Conservation (phyloP, 2,113 vertebrate species). For the Pachyramphus minor region DNA sequence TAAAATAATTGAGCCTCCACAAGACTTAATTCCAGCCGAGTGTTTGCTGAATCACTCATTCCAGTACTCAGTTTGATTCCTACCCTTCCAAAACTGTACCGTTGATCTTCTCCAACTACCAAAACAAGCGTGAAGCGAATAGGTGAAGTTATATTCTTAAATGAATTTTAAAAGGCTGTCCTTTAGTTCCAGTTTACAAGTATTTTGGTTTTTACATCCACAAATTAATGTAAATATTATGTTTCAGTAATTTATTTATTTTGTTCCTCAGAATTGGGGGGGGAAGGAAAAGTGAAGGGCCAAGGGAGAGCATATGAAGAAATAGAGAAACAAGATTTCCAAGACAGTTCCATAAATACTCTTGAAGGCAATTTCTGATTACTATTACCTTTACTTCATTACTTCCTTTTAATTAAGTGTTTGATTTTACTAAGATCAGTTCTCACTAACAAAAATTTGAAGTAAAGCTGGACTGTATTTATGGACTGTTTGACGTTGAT, state of each 20-base stretch:
- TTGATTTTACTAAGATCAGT: neutral
- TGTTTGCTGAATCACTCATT: neutral
- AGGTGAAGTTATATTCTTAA: neutral
- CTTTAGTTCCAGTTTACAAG: neutral
- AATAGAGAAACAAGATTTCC: neutral
- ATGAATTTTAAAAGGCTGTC: neutral
- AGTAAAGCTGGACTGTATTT: neutral
- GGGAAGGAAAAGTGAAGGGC: neutral
- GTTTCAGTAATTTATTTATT: neutral
- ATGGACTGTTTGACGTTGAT: neutral
- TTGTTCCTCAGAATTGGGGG: neutral
- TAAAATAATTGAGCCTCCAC: neutral
- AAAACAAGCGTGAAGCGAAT: neutral
- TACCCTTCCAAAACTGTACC: neutral
- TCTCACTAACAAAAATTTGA: neutral
- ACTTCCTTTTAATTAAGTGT: neutral
- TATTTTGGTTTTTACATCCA: neutral
- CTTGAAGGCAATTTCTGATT: neutral
- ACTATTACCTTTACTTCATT: neutral
- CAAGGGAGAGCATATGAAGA: neutral
- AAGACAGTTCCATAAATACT: neutral
- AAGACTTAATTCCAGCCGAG: neutral
- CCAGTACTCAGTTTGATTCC: neutral
- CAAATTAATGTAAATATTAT: neutral
- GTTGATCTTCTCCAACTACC: neutral